These are phyloP conservation scores for Amniataba percoides DNA, from an alignment of 2,797 vertebrate species.

Conservation along the genomic window DNA sequence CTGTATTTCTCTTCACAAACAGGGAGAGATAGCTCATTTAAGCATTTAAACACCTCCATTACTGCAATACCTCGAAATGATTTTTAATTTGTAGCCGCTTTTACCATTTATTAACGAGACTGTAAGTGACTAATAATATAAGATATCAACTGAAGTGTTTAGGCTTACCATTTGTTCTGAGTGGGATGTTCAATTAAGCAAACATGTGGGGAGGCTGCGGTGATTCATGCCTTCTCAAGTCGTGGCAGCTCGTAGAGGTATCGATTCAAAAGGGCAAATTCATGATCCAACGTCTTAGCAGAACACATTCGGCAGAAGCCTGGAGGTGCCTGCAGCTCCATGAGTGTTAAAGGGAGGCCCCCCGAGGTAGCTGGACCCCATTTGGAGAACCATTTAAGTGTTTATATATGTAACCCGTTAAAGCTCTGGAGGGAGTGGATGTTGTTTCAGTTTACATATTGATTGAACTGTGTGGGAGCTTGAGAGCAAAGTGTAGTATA, in stretches of 20 bases:
- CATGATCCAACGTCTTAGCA: constrained; percentile 10
- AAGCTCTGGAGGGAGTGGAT: constrained; percentile 11
- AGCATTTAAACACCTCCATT: constrained; percentile 39
- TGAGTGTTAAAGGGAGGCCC: constrained; percentile 11
- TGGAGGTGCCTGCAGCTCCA: constrained; percentile 1
- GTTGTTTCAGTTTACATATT: constrained; percentile 47
- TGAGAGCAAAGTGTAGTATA: constrained; percentile 29
- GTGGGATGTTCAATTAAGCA: constrained; percentile 41
- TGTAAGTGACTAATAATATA: constrained; percentile 24
- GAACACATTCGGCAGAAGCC: not conserved
- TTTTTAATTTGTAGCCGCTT: constrained; percentile 42
- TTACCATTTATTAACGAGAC: constrained; percentile 46
- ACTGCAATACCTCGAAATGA: constrained; percentile 21
- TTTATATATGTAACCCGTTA: constrained; percentile 28
- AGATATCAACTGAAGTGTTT: constrained; percentile 17
- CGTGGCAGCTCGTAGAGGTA: constrained; percentile 11
- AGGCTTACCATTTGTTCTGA: constrained; percentile 36
- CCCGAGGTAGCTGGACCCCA: not conserved
- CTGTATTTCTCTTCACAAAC: constrained; percentile 23
- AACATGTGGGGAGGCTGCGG: constrained; percentile 8
- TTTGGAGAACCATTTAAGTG: constrained; percentile 26
- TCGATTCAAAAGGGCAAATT: constrained; percentile 36
- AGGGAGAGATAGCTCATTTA: constrained; percentile 34
- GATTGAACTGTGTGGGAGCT: constrained; percentile 33
- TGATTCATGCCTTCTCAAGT: constrained; percentile 31